Conservation (phyloP, 2,113 vertebrate genomes). For the Labrus mixtus region DNA sequence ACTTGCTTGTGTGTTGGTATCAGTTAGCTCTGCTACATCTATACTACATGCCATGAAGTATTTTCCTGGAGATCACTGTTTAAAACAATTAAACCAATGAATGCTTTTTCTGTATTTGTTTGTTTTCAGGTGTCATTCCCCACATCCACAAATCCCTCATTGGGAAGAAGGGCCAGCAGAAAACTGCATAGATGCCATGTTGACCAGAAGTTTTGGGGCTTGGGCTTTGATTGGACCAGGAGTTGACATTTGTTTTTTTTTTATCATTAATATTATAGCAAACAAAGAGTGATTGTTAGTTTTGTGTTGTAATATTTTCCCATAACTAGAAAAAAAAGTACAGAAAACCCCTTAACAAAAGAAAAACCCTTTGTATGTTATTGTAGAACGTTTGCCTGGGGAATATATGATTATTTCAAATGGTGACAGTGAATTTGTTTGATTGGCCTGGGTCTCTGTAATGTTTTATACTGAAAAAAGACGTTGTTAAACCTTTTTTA, state of each 20-base stretch:
- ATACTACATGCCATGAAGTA: too few relatives aligned
- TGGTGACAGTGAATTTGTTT: constrained; percentile 84
- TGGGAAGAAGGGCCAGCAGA: constrained; percentile 99
- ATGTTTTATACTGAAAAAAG: constrained; percentile 95
- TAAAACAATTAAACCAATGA: too few relatives aligned
- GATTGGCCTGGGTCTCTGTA: constrained; percentile 89
- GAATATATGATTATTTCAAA: constrained; percentile 79
- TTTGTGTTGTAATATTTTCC: constrained; percentile 83
- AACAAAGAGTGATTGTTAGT: constrained; percentile 82
- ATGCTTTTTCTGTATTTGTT: background rate
- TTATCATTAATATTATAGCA: constrained; percentile 84
- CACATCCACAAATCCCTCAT: constrained; percentile 99
- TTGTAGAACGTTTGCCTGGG: constrained; percentile 87
- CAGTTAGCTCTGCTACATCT: background rate
- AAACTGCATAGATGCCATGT: constrained; percentile 89
- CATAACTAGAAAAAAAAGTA: constrained; percentile 77
- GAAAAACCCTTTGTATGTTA: constrained; percentile 85
- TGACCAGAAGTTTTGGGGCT: constrained; percentile 72
- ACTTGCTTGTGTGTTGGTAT: background rate
- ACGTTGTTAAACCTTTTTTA: constrained; percentile 93
- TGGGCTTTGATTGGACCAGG: constrained; percentile 81
- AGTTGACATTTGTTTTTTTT: constrained; percentile 80
- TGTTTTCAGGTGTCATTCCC: constrained; percentile 92
- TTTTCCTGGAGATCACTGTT: background rate
- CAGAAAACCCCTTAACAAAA: constrained; percentile 81